Percentiles rank a stretch among this genome's conserved stretches.
phyloP scores from a whole-genome alignment of 2,797 vertebrate genomes.

The Tangara arthus region DNA sequence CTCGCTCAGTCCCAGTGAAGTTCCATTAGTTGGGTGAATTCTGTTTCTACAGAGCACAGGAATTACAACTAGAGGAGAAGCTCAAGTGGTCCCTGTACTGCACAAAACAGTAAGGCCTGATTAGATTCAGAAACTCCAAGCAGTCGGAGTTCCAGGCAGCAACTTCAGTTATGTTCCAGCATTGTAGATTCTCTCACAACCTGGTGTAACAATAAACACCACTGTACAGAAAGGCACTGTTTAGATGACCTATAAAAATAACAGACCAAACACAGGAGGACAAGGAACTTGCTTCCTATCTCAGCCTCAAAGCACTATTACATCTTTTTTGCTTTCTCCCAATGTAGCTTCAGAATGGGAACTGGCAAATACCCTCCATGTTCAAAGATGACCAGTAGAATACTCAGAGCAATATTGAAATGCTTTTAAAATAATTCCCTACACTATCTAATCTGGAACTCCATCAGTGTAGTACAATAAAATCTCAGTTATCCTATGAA shows the following conservation, averaged over 20 bases:
- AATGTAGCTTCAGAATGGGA: background rate
- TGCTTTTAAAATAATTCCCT: background rate
- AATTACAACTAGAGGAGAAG: background rate
- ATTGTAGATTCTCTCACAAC: background rate
- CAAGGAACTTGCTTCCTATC: background rate
- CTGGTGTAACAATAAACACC: background rate
- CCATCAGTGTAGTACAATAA: background rate
- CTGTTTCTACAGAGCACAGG: background rate
- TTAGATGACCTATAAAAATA: background rate
- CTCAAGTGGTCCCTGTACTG: background rate
- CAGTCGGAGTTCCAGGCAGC: background rate
- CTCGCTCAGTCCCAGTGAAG: background rate
- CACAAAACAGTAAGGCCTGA: background rate
- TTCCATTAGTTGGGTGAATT: accelerated
- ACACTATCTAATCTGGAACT: background rate
- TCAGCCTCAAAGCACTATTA: background rate
- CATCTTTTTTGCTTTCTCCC: background rate
- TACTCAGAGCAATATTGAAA: background rate
- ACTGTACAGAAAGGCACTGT: background rate
- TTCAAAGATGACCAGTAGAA: background rate
- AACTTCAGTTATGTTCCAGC: background rate
- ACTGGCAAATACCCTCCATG: background rate
- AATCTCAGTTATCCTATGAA: background rate
- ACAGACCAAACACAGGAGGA: background rate
- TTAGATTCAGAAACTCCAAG: background rate